Conservation (phyloP, 2,888 invertebrate genomes). For the Trichogramma dendrolimi region DNA sequence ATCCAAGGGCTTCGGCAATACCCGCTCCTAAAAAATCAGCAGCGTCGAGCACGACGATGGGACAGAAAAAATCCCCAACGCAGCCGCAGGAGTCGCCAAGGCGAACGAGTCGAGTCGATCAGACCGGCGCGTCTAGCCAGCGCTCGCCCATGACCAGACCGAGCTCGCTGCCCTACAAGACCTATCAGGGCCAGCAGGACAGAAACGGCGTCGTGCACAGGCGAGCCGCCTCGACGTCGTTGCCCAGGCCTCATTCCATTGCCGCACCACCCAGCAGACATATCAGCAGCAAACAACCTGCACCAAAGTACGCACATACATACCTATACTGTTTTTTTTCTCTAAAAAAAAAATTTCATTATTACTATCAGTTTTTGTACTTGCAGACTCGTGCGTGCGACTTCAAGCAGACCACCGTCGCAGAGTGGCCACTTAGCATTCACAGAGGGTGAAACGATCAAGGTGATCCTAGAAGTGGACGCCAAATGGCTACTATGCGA, state of each 20-base stretch:
- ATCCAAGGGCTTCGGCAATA: slow-evolving; percentile 42
- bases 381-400: slow-evolving; percentile 66
- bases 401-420: slow-evolving; percentile 71
- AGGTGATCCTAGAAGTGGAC: slow-evolving; percentile 72
- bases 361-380: neutral
- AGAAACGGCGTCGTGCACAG: slow-evolving; percentile 53
- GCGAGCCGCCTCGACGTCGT: slow-evolving; percentile 67
- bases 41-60: neutral
- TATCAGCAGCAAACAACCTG: slow-evolving; percentile 37
- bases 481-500: slow-evolving; percentile 73
- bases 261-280: slow-evolving; percentile 34
- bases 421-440: slow-evolving; percentile 75
- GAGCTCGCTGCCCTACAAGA: slow-evolving; percentile 64
- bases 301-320: slow-evolving; percentile 52
- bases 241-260: slow-evolving; percentile 55
- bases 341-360: neutral
- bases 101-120: slow-evolving; percentile 64
- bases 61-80: slow-evolving; percentile 18
- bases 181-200: slow-evolving; percentile 40
- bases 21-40: slow-evolving; percentile 43
- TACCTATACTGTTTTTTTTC: slow-evolving; percentile 1
- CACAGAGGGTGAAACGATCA: slow-evolving; percentile 70
- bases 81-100: slow-evolving; percentile 31
- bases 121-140: slow-evolving; percentile 49
- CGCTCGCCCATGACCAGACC: slow-evolving; percentile 58